Conservation (phyloP, 2,888 invertebrate species). For the Phalangium opilio region DNA sequence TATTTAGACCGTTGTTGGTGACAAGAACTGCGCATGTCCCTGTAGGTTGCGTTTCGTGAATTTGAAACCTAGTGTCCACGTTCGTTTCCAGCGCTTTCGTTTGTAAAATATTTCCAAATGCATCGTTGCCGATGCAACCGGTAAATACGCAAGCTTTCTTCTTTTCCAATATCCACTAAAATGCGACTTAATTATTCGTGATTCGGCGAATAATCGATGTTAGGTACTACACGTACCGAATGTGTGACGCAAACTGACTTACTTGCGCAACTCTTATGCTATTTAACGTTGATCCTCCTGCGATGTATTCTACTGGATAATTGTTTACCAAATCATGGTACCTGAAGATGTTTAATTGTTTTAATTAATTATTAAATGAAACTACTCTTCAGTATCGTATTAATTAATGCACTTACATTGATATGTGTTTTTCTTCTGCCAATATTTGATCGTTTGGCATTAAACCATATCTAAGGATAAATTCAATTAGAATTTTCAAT, state of each 20-base stretch:
- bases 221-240: no score
- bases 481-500: no score
- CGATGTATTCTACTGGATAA: slow-evolving; percentile 69
- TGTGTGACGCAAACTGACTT: no score
- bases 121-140: slow-evolving; percentile 86
- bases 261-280: slow-evolving; percentile 68
- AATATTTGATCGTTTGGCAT: slow-evolving; percentile 85
- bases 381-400: background rate
- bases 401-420: slow-evolving; percentile 40
- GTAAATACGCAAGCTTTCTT: slow-evolving; percentile 71
- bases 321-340: slow-evolving; percentile 61
- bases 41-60: slow-evolving; percentile 53
- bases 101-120: slow-evolving; percentile 66
- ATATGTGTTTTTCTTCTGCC: slow-evolving; percentile 74
- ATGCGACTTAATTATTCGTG: slow-evolving; percentile 1
- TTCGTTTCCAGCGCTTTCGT: slow-evolving; percentile 64
- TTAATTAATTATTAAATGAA: slow-evolving; percentile 13
- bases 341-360: no score
- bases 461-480: slow-evolving; percentile 42
- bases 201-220: no score
- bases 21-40: slow-evolving; percentile 93
- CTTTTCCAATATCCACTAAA: slow-evolving; percentile 61
- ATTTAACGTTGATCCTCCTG: slow-evolving; percentile 93
- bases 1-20: slow-evolving; percentile 43
- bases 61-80: slow-evolving; percentile 59